A percentile compares a stretch with the other conserved stretches of the same genome.
phyloP scores from a whole-genome alignment of 2,888 invertebrate species.

The Ptilodon capucinus region DNA sequence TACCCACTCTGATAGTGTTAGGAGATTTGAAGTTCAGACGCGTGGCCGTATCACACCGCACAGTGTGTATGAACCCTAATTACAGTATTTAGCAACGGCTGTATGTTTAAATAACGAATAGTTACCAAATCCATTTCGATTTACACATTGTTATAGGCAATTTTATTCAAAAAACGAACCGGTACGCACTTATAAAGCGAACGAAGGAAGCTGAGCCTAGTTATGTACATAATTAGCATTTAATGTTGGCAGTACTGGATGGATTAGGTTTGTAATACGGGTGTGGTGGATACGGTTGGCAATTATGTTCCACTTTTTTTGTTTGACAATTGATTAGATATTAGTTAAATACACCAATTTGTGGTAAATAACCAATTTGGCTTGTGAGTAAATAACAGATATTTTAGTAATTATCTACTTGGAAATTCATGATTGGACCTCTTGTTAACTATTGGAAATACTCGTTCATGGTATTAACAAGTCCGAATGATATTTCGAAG shows the following conservation, averaged over 20 bases:
- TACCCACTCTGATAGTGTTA: no score
- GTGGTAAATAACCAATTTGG: no score
- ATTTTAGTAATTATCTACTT: no score
- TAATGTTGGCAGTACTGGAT: conserved; percentile 59
- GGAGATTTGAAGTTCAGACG: no score
- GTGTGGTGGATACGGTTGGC: conserved; percentile 14
- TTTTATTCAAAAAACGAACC: conserved; percentile 45
- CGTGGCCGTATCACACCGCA: neutral
- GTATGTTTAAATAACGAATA: conserved; percentile 1
- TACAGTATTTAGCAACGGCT: neutral
- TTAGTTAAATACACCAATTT: neutral
- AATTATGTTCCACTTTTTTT: conserved; percentile 3
- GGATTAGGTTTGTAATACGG: conserved; percentile 38
- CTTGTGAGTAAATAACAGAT: no score
- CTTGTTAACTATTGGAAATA: no score
- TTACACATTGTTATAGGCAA: conserved; percentile 52
- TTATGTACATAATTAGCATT: conserved; percentile 65
- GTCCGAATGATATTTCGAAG: no score
- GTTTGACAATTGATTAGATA: neutral
- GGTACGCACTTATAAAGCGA: conserved; percentile 38
- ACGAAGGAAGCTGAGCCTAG: conserved; percentile 62
- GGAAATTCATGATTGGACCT: no score
- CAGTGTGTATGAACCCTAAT: neutral
- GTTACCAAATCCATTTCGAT: conserved; percentile 28
- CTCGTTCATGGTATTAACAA: no score